A percentile compares a stretch with the other conserved stretches of the same genome.
These are phyloP conservation scores for Sebastiscus albofasciatus DNA, from an alignment of 2,797 vertebrate genomes.

Conservation along the genomic window DNA sequence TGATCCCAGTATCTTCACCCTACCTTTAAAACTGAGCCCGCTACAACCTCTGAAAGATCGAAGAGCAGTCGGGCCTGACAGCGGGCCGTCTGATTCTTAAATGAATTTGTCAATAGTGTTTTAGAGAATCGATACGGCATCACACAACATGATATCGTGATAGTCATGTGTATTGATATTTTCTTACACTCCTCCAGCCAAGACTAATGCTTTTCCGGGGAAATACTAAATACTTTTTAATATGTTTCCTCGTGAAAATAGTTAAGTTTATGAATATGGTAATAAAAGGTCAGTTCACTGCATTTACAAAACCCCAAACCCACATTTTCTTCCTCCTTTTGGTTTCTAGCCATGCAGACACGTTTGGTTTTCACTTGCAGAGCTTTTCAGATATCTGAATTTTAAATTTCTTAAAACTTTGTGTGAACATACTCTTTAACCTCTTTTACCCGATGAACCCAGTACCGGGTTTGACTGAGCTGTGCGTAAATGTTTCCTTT, in stretches of 20 bases:
- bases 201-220: neutral
- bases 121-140: too few species aligned
- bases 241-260: neutral
- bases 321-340: neutral
- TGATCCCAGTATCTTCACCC: rapidly evolving
- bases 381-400: neutral
- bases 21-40: too few species aligned
- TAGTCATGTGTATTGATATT: too few species aligned
- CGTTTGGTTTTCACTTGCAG: neutral
- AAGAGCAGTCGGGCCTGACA: too few species aligned
- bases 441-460: too few species aligned
- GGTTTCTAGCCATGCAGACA: neutral
- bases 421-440: neutral
- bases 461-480: too few species aligned
- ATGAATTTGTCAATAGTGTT: too few species aligned
- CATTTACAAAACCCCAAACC: neutral
- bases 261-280: neutral
- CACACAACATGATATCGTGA: too few species aligned
- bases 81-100: too few species aligned
- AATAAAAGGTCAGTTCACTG: neutral
- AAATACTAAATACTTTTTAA: neutral
- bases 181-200: too few species aligned
- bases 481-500: too few species aligned
- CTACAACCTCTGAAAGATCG: too few species aligned
- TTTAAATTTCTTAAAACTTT: neutral